phyloP scores from a whole-genome alignment of 1,140 invertebrate species.

The Trissolcus basalis region DNA sequence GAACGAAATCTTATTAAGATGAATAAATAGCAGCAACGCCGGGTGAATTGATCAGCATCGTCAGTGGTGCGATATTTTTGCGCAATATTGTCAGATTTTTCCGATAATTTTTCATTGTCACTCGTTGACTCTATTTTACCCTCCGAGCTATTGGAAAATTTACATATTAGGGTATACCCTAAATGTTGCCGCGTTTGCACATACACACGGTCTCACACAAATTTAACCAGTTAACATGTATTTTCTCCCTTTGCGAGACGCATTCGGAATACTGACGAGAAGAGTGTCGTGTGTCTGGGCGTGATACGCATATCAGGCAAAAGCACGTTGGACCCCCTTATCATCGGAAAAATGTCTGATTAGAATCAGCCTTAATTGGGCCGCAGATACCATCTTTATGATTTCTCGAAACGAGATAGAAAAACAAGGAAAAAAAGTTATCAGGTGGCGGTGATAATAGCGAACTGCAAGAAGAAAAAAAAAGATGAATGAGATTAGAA shows the following conservation, averaged over 20 bases:
- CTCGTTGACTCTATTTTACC: conserved; percentile 32
- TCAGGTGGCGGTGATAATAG: neutral
- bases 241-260: conserved; percentile 24
- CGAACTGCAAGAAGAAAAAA: neutral
- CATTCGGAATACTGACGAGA: conserved; percentile 36
- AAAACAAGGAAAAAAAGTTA: neutral
- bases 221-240: conserved; percentile 27
- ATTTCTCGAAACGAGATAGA: neutral
- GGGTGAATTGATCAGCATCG: no score
- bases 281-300: conserved; percentile 11
- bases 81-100: conserved; percentile 12
- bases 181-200: conserved; percentile 19
- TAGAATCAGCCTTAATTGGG: no score
- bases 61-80: no score
- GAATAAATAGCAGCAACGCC: no score
- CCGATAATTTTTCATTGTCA: conserved; percentile 15
- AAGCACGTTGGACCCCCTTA: conserved; percentile 24
- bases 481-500: conserved; percentile 32
- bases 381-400: neutral
- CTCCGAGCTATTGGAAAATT: conserved; percentile 24
- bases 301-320: conserved; percentile 58
- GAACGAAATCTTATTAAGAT: no score
- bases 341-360: neutral
- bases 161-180: conserved; percentile 32
- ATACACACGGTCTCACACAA: neutral